phyloP scores from a whole-genome alignment of 2,797 vertebrate genomes.

The Hydrophis major region DNA sequence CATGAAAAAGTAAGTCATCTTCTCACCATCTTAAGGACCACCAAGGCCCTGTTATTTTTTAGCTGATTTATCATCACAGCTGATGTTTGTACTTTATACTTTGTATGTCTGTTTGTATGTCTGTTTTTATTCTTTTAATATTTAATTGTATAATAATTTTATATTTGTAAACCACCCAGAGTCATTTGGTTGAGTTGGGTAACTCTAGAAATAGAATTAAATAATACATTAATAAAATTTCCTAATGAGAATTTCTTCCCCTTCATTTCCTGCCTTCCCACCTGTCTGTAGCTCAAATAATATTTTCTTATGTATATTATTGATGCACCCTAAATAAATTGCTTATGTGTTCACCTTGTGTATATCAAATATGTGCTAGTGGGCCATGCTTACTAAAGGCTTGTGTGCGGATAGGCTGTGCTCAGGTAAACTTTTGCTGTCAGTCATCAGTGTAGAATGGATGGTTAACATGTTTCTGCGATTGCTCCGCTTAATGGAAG shows the following conservation, averaged over 20 bases:
- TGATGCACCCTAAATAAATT: neutral
- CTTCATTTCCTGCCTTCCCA: neutral
- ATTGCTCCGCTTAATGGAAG: neutral
- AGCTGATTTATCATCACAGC: neutral
- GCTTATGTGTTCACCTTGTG: neutral
- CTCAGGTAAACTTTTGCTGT: neutral
- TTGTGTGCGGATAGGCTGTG: neutral
- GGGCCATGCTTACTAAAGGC: neutral
- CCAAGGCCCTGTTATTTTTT: neutral
- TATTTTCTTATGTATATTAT: neutral
- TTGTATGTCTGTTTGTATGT: neutral
- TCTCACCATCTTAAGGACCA: neutral
- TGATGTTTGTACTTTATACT: neutral
- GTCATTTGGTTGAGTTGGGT: neutral
- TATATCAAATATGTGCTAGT: neutral
- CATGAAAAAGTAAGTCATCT: neutral
- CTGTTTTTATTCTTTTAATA: neutral
- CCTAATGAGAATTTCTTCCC: neutral
- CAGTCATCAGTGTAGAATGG: neutral
- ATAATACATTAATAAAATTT: neutral
- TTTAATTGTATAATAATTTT: neutral
- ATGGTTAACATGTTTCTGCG: neutral
- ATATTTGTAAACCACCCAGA: neutral
- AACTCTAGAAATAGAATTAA: too few species aligned
- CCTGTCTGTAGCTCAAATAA: neutral